These are phyloP conservation scores for Aphaenogaster floridana DNA, from an alignment of 1,140 invertebrate species.

Conservation along the genomic window DNA sequence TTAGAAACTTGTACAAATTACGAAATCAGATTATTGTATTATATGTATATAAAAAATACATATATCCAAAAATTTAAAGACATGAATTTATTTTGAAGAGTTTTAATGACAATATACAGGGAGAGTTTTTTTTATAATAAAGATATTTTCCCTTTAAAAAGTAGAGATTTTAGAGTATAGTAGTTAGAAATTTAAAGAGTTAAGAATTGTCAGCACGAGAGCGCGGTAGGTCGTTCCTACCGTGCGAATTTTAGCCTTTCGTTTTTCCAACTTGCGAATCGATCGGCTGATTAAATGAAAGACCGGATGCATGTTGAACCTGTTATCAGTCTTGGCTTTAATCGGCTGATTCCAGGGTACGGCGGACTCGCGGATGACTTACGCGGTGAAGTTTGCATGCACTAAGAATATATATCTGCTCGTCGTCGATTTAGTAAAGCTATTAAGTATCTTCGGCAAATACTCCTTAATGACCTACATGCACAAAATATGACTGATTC, in stretches of 20 bases:
- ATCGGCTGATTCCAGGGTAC: slow-evolving; percentile 55
- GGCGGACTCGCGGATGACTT: slow-evolving; percentile 55
- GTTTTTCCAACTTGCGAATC: slow-evolving; percentile 45
- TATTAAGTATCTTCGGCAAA: slow-evolving; percentile 64
- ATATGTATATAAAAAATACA: not conserved
- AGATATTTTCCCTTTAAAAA: not conserved
- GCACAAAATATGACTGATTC: slow-evolving; percentile 10
- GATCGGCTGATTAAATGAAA: slow-evolving; percentile 57
- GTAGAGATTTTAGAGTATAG: not conserved
- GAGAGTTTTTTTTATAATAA: not conserved
- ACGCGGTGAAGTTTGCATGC: slow-evolving; percentile 54
- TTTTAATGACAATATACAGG: not conserved
- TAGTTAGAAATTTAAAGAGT: slow-evolving; percentile 5
- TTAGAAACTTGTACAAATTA: not conserved
- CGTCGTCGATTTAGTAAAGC: slow-evolving; percentile 56
- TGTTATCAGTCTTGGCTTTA: slow-evolving; percentile 56
- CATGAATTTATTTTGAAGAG: not conserved
- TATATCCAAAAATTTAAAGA: not conserved
- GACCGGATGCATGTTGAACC: slow-evolving; percentile 39
- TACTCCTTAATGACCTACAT: slow-evolving; percentile 35
- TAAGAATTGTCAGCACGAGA: not conserved
- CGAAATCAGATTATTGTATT: not conserved
- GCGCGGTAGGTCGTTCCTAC: slow-evolving; percentile 31
- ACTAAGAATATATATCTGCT: slow-evolving; percentile 33
- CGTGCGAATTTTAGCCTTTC: slow-evolving; percentile 43